Base-by-base conservation (phyloP, 2,113 vertebrate species). In the Trematomus loennbergii region DNA sequence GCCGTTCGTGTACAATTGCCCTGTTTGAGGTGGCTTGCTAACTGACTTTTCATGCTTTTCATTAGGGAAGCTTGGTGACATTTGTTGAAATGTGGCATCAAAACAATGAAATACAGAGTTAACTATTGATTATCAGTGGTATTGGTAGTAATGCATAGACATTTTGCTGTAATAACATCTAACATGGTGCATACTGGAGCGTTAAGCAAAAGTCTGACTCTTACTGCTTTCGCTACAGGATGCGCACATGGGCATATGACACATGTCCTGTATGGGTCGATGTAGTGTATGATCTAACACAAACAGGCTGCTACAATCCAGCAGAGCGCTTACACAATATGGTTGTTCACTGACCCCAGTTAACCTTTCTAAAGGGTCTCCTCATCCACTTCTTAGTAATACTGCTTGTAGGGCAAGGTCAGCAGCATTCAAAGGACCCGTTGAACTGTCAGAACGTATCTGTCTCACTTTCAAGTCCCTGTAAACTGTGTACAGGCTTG, bases 311-410 rank as follows among this genome's bases (percentile, higher is more conserved):
- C 15, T 45, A 12, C 29, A 8, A 36, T 81, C 40, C 53, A 59
- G 4, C 13, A 33, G 48, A 61, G 15, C 59, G 36, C 65, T 78
- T 83, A 22, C 20, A 52, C 33, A 63, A 29, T 55, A 29, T n/a
- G 1, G 18, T 63, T 82, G 61, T 45, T 61, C 72, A 18, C 48
- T 89, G 79, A 88, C 90, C 65, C 43, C 0, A n/a, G 3, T 29
- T 64, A 76, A 20, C 81, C 69, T 61, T 36, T 62, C 18, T 22
- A 43, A 80, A 72, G 52, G 70, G 53, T 59, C 58, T 48, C 25
- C 33, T 62, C 62, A 53, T 16, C 29, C 25, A 4, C 18, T 20
- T 25, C 61, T 9, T n/a, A 2, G 69, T 50, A 22, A 54, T 25
- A 20, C n/a, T 48, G 48, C 69, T 71, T 1, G 36, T 40, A 46